Base-by-base conservation (phyloP, 2,888 invertebrate species). In the Caenorhabditis imperialis region DNA sequence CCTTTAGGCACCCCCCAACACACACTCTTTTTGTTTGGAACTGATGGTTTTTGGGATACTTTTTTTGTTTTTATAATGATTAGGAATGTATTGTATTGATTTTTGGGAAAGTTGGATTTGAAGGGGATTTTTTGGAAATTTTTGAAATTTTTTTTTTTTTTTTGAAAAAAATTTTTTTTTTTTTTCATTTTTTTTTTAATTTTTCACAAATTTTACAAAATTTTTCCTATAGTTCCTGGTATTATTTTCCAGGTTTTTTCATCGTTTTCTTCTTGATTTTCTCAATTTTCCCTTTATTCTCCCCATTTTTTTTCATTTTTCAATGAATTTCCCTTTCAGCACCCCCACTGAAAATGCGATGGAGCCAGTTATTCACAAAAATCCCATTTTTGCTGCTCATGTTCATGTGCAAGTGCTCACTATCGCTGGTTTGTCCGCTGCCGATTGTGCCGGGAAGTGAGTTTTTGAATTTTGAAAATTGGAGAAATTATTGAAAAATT, bases 361-460 rank as follows among this genome's bases (percentile, higher is more conserved):
- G 53, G 53, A 37, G 38, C 12, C 16, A 25, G 40, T 40, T 27
- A 12, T 47, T 27, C 51, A n/a, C n/a, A n/a, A n/a, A n/a, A n/a
- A n/a, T n/a, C n/a, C n/a, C n/a, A n/a, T 23, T 37, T 8, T 25
- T n/a, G 16, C 8, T 57, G 35, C 35, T 44, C 18, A 2, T 45
- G 6, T 1, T 57, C 14, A 44, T 33, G 14, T 35, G 14, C n/a
- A 40, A 10, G n/a, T 4, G 16, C 3, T 45, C 45, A 8, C 5
- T 25, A 3, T 35, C 18, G 8, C n/a, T 65, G 22, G 57, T 55
- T n/a, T 65, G 55, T 23, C 65, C 65, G 27, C 55, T 65, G 30
- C 63, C 63, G 30, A 42, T 27, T 4, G 53, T 53, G n/a, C 54
- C 63, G 3, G 63, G 63, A 54, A 50, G 63, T 63, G n/a, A 54